Evolutionary conservation across 2,888 invertebrate species (phyloP).

Genomic region (Cenopis cana): DNA sequence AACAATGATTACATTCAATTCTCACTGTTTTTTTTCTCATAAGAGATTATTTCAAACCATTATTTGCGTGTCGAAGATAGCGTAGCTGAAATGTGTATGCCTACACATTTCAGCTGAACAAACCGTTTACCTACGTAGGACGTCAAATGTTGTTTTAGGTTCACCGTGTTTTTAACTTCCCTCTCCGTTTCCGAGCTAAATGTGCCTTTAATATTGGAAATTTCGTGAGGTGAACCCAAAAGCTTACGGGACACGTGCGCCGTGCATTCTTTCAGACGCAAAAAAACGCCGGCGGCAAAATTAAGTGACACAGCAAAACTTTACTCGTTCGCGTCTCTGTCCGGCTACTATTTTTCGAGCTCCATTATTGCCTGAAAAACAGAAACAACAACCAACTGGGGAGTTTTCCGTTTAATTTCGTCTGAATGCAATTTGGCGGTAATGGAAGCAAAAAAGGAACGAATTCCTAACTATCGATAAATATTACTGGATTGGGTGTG

Average conservation of each 20-base stretch:
- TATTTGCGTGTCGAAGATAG: slow-evolving; percentile 16
- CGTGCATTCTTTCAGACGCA: slow-evolving; percentile 46
- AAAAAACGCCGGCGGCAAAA: slow-evolving; percentile 54
- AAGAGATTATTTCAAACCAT: slow-evolving; percentile 3
- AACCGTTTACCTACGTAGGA: slow-evolving; percentile 31
- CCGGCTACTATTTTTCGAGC: slow-evolving; percentile 56
- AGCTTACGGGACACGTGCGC: slow-evolving; percentile 27
- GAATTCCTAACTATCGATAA: slow-evolving; percentile 33
- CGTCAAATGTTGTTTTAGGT: slow-evolving; percentile 39
- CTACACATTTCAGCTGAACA: slow-evolving; percentile 24
- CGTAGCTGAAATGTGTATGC: too few relatives aligned
- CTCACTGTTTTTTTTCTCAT: not conserved
- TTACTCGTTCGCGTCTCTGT: slow-evolving; percentile 56
- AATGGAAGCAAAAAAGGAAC: slow-evolving; percentile 50
- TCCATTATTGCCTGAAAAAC: slow-evolving; percentile 63
- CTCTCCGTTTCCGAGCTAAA: slow-evolving; percentile 8
- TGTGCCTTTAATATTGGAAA: slow-evolving; percentile 27
- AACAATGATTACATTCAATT: not conserved
- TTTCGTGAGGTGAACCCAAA: slow-evolving; percentile 21
- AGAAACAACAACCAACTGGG: slow-evolving; percentile 52
- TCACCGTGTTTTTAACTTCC: slow-evolving; percentile 29
- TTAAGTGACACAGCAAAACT: slow-evolving; percentile 64
- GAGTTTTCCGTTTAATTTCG: slow-evolving; percentile 63
- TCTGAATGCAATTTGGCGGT: slow-evolving; percentile 57
- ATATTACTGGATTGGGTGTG: slow-evolving; percentile 26